These are phyloP conservation scores for Tor tambroides DNA, from an alignment of 2,113 vertebrate species.

Conservation along the genomic window DNA sequence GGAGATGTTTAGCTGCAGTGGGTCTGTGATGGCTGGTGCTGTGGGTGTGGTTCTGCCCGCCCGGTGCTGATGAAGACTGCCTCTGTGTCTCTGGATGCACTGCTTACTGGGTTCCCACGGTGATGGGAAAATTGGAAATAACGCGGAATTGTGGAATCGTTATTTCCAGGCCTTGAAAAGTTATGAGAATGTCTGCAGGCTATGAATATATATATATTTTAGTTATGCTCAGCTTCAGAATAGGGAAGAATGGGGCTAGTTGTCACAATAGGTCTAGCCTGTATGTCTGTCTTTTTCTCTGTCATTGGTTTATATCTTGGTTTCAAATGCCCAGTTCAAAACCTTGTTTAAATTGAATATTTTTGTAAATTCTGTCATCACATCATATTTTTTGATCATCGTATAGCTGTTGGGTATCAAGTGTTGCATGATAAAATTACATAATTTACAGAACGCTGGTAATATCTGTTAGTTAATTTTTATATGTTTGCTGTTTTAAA, in stretches of 20 bases:
- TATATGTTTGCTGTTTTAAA: no score
- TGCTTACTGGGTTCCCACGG: not conserved
- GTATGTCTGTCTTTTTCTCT: not conserved
- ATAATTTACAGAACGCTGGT: not conserved
- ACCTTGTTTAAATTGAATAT: not conserved
- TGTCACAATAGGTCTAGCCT: not conserved
- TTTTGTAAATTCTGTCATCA: not conserved
- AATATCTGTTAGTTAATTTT: not conserved
- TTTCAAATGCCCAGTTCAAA: not conserved
- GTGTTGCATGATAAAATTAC: not conserved
- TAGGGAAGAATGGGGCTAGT: not conserved
- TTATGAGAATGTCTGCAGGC: not conserved
- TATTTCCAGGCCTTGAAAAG: not conserved
- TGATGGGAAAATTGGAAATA: not conserved
- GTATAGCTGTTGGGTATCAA: not conserved
- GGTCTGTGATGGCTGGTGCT: conserved; percentile 26
- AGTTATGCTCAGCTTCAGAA: not conserved
- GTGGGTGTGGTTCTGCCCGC: conserved; percentile 53
- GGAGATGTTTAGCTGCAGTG: conserved; percentile 32
- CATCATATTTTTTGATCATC: not conserved
- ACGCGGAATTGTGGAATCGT: not conserved
- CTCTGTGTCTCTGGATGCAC: not conserved
- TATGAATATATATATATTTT: not conserved
- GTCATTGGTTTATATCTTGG: not conserved
- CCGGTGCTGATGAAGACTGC: conserved; percentile 6